Evolutionary conservation across 2,113 vertebrate species (phyloP).

Genomic region (Platycercus adscitus): DNA sequence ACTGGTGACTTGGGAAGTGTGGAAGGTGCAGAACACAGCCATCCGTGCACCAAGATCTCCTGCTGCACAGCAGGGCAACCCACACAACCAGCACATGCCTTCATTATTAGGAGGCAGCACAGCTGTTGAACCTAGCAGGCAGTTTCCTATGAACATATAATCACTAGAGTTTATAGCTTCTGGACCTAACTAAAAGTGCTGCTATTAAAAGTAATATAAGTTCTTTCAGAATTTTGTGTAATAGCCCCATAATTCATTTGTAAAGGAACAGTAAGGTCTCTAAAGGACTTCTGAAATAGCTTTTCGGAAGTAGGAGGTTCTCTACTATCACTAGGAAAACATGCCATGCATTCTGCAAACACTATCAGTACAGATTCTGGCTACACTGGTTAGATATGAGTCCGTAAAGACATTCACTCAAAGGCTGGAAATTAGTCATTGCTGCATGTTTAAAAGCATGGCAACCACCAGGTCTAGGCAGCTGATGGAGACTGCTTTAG

Average conservation of each 20-base stretch:
- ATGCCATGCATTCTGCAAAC: slow-evolving; percentile 2
- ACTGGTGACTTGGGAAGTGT: not conserved
- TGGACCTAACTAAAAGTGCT: not conserved
- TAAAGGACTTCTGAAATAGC: not conserved
- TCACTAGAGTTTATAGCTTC: slow-evolving; percentile 1
- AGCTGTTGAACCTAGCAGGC: not conserved
- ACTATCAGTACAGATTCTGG: not conserved
- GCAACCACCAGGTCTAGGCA: not conserved
- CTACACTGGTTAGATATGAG: not conserved
- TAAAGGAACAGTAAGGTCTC: not conserved
- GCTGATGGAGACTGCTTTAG: not conserved
- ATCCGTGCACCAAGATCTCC: not conserved
- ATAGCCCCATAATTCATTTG: not conserved
- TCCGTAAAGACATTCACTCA: slow-evolving; percentile 19
- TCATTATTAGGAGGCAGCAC: not conserved
- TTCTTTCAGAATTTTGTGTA: not conserved
- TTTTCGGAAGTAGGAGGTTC: slow-evolving; percentile 27
- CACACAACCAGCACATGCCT: not conserved
- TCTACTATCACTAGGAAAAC: not conserved
- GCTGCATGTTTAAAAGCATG: not conserved
- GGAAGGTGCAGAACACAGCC: not conserved
- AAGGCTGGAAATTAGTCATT: not conserved
- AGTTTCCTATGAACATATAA: not conserved
- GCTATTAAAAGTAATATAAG: not conserved
- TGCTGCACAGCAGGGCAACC: not conserved